phyloP scores from a whole-genome alignment of 2,797 vertebrate species.

The Pachyuromys duprasi region DNA sequence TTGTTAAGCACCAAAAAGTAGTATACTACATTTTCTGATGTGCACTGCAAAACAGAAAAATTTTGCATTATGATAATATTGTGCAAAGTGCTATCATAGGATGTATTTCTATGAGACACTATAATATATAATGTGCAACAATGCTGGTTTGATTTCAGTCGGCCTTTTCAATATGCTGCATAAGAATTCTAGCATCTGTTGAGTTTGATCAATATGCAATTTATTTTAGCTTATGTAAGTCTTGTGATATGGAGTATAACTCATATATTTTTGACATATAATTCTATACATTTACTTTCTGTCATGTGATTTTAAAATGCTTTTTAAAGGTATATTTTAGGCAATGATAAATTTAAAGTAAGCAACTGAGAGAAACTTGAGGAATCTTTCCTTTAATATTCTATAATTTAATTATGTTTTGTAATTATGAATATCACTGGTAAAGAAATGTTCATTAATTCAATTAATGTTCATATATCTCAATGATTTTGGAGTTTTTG shows the following conservation, averaged over 20 bases:
- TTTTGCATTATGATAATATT: background rate
- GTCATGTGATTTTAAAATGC: background rate
- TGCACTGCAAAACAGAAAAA: background rate
- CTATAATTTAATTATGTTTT: conserved; percentile 4
- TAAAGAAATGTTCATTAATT: conserved; percentile 16
- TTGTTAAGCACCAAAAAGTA: background rate
- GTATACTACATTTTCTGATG: background rate
- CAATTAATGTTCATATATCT: conserved; percentile 55
- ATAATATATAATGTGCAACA: background rate
- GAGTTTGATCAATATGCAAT: background rate
- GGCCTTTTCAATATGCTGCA: background rate
- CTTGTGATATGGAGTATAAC: background rate
- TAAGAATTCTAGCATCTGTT: background rate
- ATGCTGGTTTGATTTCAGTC: background rate
- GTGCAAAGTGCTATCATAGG: background rate
- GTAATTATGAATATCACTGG: conserved; percentile 7
- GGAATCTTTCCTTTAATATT: background rate
- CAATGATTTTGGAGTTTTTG: conserved; percentile 45
- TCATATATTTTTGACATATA: background rate
- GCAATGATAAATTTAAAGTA: conserved; percentile 14
- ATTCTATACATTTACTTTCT: background rate
- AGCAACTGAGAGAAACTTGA: background rate
- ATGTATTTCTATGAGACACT: background rate
- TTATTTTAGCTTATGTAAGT: background rate
- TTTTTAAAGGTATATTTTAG: background rate